These are phyloP conservation scores for Clarias laeviceps DNA, from an alignment of 2,797 vertebrate genomes.

Conservation along the genomic window DNA sequence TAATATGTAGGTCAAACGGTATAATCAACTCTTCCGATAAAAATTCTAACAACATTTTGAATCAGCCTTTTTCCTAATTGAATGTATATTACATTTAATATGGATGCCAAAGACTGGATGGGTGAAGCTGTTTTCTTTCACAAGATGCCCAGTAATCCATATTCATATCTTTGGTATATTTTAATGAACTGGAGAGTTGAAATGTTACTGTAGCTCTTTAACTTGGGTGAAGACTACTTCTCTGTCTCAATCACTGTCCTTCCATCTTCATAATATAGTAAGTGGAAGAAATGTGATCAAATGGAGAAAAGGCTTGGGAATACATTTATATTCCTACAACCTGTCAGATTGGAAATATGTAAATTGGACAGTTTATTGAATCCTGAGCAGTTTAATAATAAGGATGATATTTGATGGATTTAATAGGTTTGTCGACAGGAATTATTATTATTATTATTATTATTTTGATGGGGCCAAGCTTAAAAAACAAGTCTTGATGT, in stretches of 20 bases:
- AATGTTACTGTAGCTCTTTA: constrained; percentile 44
- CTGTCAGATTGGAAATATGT: constrained; percentile 65
- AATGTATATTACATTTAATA: constrained; percentile 47
- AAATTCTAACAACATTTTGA: constrained; percentile 36
- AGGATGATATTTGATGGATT: constrained; percentile 57
- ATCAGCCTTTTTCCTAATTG: constrained; percentile 32
- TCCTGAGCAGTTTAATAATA: constrained; percentile 53
- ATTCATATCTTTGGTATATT: constrained; percentile 52
- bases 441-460: constrained; percentile 35
- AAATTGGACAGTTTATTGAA: constrained; percentile 63
- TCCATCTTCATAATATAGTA: constrained; percentile 47
- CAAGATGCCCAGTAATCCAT: constrained; percentile 56
- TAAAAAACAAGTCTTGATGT: constrained; percentile 40
- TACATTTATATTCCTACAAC: constrained; percentile 59
- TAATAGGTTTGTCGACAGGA: constrained; percentile 57
- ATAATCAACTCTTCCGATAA: neutral
- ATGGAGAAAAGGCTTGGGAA: constrained; percentile 53
- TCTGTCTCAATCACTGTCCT: constrained; percentile 26
- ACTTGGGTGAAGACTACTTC: constrained; percentile 50
- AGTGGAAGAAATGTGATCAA: constrained; percentile 51
- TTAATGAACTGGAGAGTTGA: constrained; percentile 55
- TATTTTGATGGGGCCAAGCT: constrained; percentile 2
- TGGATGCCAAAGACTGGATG: constrained; percentile 41
- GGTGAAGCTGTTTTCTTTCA: constrained; percentile 50
- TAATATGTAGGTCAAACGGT: neutral